Conservation (phyloP, 2,797 vertebrate genomes). For the Heteromormyrus szaboi region DNA sequence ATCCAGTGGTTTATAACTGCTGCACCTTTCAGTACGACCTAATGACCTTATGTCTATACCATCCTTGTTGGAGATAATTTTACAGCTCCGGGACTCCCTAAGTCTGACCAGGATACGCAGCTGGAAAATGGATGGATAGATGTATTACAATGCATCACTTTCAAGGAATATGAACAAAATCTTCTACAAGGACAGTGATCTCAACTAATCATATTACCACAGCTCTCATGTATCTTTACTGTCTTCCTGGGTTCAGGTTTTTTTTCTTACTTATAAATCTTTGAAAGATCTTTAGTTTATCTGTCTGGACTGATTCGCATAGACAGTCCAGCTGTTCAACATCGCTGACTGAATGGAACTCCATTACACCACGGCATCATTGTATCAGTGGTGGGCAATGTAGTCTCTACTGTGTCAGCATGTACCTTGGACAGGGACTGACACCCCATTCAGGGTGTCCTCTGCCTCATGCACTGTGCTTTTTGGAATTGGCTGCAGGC, state of each 20-base stretch:
- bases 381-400: not conserved
- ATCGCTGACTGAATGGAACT: not conserved
- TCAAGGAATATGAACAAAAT: no score
- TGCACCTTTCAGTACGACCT: not conserved
- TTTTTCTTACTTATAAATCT: not conserved
- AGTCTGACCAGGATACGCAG: not conserved
- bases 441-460: not conserved
- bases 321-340: not conserved
- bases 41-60: not conserved
- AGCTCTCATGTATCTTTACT: not conserved
- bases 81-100: not conserved
- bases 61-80: not conserved
- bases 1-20: not conserved
- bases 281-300: not conserved
- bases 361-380: not conserved
- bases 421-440: not conserved
- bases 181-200: no score
- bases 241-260: not conserved
- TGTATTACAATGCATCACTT: not conserved
- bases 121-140: not conserved
- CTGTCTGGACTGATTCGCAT: not conserved
- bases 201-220: no score
- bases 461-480: not conserved
- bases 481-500: not conserved
- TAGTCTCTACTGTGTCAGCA: not conserved